Evolutionary conservation across 2,888 invertebrate genomes (phyloP), one percentile per base, ranked within the genome.

Genomic region (Cacoxenus indagator): DNA sequence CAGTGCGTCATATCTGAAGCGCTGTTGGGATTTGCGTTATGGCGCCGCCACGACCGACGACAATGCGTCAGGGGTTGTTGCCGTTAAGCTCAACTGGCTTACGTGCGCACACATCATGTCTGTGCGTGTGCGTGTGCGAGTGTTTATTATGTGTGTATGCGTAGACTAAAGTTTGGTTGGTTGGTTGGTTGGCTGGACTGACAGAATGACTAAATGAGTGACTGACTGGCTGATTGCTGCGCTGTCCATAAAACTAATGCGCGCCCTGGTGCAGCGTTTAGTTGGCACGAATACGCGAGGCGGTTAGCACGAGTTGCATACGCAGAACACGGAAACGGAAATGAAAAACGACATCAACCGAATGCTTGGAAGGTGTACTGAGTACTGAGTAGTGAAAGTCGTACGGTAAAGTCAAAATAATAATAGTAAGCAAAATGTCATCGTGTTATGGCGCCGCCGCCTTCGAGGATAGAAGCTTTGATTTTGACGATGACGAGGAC

Each of bases 401-500:
- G 8, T 4, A 37, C 37, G 8, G 5, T 14, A 24, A 31, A 59
- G 31, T 5, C 31, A 27, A 59, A 19, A 6, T n/a, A n/a, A 29
- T 4, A 6, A 5, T 37, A 59, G 8, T 19, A 17, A 5, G 22
- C 22, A 74, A 71, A 70, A 88, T 88, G 88, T 86, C 88, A 31
- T 87, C 88, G 71, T 87, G 88, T 71, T 85, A 75, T 67, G 75
- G 78, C 67, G 26, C 31, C 9, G 78, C 77, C 45, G 78, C 77
- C 45, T 62, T 45, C 37, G 54, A 67, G 9, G 59, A 67, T 67
- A 57, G 66, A 2, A 31, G 31, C 22, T 87, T 85, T 73, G 84
- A 84, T 62, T 87, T 84, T 65, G 88, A 87, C 27, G 88, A 88
- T 78, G 88, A 87, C 66, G 87, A 86, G 43, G 88, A 90, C 76